phyloP scores from a whole-genome alignment of 2,113 vertebrate species.

The Pomatostomus ruficeps region DNA sequence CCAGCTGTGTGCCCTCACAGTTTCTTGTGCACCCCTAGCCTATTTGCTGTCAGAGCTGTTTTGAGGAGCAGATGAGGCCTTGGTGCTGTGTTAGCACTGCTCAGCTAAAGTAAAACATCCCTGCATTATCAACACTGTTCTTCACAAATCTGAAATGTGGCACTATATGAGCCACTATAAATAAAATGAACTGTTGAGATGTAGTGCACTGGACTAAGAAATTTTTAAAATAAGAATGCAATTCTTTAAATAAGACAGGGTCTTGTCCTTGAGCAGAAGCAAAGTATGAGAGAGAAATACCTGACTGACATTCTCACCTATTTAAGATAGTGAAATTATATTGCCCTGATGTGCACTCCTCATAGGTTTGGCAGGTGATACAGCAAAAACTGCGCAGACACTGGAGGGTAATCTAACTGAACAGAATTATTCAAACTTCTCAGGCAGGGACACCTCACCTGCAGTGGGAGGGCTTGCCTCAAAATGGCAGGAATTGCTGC shows the following conservation, averaged over 20 bases:
- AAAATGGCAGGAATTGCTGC: not conserved
- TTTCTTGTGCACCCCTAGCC: not conserved
- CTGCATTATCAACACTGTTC: not conserved
- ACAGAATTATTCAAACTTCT: not conserved
- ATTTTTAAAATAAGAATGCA: not conserved
- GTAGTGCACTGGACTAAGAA: not conserved
- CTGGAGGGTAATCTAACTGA: not conserved
- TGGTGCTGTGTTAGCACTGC: not conserved
- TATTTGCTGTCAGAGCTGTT: fast-evolving
- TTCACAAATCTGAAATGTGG: not conserved
- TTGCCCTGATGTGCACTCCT: not conserved
- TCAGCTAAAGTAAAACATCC: not conserved
- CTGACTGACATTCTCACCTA: not conserved
- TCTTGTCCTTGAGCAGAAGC: not conserved
- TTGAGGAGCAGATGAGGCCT: not conserved
- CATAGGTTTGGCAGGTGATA: not conserved
- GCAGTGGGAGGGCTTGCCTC: not conserved
- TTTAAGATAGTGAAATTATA: not conserved
- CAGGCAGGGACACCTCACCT: not conserved
- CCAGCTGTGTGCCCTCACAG: not conserved
- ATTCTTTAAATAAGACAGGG: not conserved
- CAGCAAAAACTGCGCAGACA: not conserved
- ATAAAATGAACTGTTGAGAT: not conserved
- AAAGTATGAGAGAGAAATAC: not conserved
- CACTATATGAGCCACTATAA: not conserved